Evolutionary conservation across 2,113 vertebrate species (phyloP).

Genomic region (Fulmarus glacialis): DNA sequence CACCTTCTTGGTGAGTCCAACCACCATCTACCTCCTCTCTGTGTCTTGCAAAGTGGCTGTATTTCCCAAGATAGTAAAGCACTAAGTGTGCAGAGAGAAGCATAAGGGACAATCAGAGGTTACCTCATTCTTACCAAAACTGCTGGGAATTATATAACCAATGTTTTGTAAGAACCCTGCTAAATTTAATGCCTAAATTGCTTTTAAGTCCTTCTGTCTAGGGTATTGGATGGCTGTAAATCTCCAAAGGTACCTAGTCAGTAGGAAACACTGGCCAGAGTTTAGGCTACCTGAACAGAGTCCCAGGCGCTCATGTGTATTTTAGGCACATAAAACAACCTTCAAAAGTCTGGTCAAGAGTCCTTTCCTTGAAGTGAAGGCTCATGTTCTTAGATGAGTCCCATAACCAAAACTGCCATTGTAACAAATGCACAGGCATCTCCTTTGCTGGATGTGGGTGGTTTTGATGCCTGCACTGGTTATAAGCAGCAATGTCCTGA

Average conservation of each 20-base stretch:
- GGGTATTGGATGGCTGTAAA: not conserved
- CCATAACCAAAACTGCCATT: not conserved
- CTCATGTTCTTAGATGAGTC: not conserved
- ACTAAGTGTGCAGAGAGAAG: not conserved
- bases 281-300: not conserved
- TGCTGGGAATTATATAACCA: not conserved
- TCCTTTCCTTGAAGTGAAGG: not conserved
- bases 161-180: not conserved
- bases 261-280: not conserved
- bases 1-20: not conserved
- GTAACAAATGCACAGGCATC: not conserved
- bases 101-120: not conserved
- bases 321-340: not conserved
- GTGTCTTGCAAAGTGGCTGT: not conserved
- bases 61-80: not conserved
- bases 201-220: not conserved
- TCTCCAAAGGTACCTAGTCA: not conserved
- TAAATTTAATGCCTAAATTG: not conserved
- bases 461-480: slow-evolving; percentile 12
- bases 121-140: not conserved
- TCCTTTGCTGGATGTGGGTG: not conserved
- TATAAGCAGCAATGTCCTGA: slow-evolving; percentile 15
- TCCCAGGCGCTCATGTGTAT: not conserved
- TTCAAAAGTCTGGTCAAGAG: not conserved
- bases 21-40: not conserved